Evolutionary conservation across 2,113 vertebrate genomes (phyloP).

Genomic region (Tragelaphus buxtoni): DNA sequence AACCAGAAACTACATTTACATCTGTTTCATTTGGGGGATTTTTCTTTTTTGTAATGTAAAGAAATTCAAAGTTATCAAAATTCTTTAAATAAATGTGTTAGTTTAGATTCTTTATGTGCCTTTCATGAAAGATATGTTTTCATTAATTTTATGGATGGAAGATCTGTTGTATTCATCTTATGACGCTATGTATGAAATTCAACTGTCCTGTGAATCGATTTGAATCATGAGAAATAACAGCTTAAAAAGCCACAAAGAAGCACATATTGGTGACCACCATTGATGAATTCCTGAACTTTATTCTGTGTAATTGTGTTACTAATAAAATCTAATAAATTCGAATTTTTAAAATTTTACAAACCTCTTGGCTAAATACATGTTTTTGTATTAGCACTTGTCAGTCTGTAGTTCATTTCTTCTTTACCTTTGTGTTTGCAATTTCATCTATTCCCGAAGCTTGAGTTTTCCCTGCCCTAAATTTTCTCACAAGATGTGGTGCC

Average conservation of each 20-base stretch:
- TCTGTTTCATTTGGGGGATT: conserved; percentile 54
- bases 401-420: not conserved
- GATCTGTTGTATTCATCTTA: conserved; percentile 60
- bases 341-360: conserved; percentile 75
- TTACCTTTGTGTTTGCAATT: not conserved
- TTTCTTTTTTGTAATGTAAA: conserved; percentile 79
- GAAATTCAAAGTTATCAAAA: conserved; percentile 74
- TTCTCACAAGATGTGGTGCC: not conserved
- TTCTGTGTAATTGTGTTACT: conserved; percentile 71
- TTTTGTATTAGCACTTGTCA: not conserved
- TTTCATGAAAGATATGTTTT: conserved; percentile 79
- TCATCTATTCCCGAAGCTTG: not conserved
- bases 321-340: conserved; percentile 72
- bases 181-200: conserved; percentile 59
- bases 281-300: conserved; percentile 71
- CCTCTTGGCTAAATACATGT: conserved; percentile 5
- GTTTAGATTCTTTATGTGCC: conserved; percentile 84
- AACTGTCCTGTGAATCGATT: conserved; percentile 54
- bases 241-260: conserved; percentile 66
- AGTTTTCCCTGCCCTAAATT: not conserved
- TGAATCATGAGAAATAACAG: conserved; percentile 43
- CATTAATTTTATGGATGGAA: conserved; percentile 71
- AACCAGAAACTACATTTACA: conserved; percentile 64
- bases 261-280: conserved; percentile 63
- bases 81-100: conserved; percentile 70